phyloP scores from a whole-genome alignment of 2,888 invertebrate genomes.

The Tachina lurida region DNA sequence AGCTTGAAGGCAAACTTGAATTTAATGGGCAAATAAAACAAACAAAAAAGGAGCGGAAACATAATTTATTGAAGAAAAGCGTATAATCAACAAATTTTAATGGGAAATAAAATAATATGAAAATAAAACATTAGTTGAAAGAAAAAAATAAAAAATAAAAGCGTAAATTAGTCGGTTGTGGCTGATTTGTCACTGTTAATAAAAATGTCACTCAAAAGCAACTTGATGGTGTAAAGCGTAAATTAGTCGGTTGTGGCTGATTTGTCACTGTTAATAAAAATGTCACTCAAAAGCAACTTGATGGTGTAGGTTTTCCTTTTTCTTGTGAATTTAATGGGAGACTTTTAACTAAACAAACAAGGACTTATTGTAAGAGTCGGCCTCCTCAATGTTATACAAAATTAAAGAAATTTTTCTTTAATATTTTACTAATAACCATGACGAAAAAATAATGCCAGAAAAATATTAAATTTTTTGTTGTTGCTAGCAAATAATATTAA shows the following conservation, averaged over 20 bases:
- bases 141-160: background rate
- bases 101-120: slow-evolving; percentile 7
- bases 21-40: slow-evolving; percentile 17
- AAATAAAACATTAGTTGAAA: background rate
- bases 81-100: slow-evolving; percentile 3
- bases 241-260: slow-evolving; percentile 41
- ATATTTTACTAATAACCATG: slow-evolving; percentile 45
- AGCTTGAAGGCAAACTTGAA: slow-evolving; percentile 8
- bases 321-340: slow-evolving; percentile 12
- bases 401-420: background rate
- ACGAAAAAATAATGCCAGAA: slow-evolving; percentile 3
- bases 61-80: background rate
- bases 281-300: slow-evolving; percentile 41
- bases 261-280: slow-evolving; percentile 59
- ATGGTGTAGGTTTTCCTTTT: background rate
- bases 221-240: background rate
- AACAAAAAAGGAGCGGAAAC: background rate
- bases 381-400: background rate
- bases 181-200: slow-evolving; percentile 53
- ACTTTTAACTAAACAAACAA: slow-evolving; percentile 2
- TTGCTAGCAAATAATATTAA: background rate
- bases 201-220: slow-evolving; percentile 55
- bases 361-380: background rate
- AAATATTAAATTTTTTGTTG: background rate
- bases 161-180: slow-evolving; percentile 33